These are phyloP conservation scores for Perizoma flavofasciatum DNA, from an alignment of 2,888 invertebrate species.

Conservation along the genomic window DNA sequence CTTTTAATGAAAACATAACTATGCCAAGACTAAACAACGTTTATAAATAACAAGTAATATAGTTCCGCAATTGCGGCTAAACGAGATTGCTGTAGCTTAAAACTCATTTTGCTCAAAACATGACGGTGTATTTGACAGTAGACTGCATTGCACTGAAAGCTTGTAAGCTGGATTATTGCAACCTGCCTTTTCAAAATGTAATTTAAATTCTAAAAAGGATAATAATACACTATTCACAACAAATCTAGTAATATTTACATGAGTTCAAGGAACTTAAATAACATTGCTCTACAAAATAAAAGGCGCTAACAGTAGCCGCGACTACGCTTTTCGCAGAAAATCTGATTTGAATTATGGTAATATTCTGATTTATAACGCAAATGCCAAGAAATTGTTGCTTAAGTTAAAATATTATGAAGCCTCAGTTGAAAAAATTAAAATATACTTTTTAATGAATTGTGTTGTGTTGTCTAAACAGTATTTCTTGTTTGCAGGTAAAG, in stretches of 20 bases:
- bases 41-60: not conserved
- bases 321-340: slow-evolving; percentile 39
- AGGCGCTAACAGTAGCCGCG: slow-evolving; percentile 35
- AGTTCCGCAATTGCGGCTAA: slow-evolving; percentile 25
- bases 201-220: too few relatives aligned
- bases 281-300: slow-evolving; percentile 34
- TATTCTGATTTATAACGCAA: slow-evolving; percentile 49
- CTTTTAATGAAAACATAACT: too few relatives aligned
- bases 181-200: too few relatives aligned
- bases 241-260: not conserved
- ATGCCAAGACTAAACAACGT: too few relatives aligned
- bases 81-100: slow-evolving; percentile 35
- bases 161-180: too few relatives aligned
- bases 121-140: slow-evolving; percentile 43
- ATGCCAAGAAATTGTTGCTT: slow-evolving; percentile 44
- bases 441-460: slow-evolving; percentile 6
- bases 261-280: slow-evolving; percentile 24
- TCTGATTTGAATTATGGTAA: slow-evolving; percentile 57
- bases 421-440: slow-evolving; percentile 27
- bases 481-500: slow-evolving; percentile 54
- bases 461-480: slow-evolving; percentile 35
- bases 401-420: slow-evolving; percentile 30
- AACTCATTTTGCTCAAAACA: slow-evolving; percentile 48
- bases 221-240: too few relatives aligned
- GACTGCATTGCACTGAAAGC: slow-evolving; percentile 33